Evolutionary conservation across 2,888 invertebrate species (phyloP).

Genomic region (Platerodrilus igneus): DNA sequence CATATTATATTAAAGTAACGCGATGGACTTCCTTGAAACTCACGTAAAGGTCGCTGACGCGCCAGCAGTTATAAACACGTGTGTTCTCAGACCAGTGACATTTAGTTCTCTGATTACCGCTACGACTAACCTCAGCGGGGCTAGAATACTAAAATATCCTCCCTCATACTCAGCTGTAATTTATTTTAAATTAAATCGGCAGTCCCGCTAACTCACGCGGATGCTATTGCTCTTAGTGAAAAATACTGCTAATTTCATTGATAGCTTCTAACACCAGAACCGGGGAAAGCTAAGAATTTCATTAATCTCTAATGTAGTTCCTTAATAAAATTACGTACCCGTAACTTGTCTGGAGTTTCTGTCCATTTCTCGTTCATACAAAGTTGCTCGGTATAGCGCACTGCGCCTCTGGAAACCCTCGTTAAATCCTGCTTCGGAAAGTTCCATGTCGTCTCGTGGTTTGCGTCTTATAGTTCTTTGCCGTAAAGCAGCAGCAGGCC

Average conservation of each 20-base stretch:
- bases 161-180: slow-evolving; percentile 25
- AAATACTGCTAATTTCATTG: slow-evolving; percentile 17
- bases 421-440: slow-evolving; percentile 46
- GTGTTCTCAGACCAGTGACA: slow-evolving; percentile 35
- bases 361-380: slow-evolving; percentile 44
- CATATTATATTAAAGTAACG: slow-evolving; percentile 35
- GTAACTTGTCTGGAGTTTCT: slow-evolving; percentile 21
- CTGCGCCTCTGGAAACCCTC: slow-evolving; percentile 46
- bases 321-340: slow-evolving; percentile 22
- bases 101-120: slow-evolving; percentile 42
- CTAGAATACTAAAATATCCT: slow-evolving; percentile 34
- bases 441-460: slow-evolving; percentile 44
- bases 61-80: slow-evolving; percentile 42
- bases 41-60: slow-evolving; percentile 36
- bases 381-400: slow-evolving; percentile 45
- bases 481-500: slow-evolving; percentile 32
- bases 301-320: slow-evolving; percentile 22
- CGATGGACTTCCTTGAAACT: slow-evolving; percentile 32
- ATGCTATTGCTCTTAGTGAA: slow-evolving; percentile 3
- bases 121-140: slow-evolving; percentile 35
- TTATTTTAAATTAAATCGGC: slow-evolving; percentile 20
- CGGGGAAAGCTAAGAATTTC: slow-evolving; percentile 19
- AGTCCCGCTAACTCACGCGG: slow-evolving; percentile 1
- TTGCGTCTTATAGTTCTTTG: slow-evolving; percentile 35
- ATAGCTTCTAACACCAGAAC: slow-evolving; percentile 12